Base-by-base conservation (phyloP, 2,888 invertebrate genomes). In the Trachelus stipa region DNA sequence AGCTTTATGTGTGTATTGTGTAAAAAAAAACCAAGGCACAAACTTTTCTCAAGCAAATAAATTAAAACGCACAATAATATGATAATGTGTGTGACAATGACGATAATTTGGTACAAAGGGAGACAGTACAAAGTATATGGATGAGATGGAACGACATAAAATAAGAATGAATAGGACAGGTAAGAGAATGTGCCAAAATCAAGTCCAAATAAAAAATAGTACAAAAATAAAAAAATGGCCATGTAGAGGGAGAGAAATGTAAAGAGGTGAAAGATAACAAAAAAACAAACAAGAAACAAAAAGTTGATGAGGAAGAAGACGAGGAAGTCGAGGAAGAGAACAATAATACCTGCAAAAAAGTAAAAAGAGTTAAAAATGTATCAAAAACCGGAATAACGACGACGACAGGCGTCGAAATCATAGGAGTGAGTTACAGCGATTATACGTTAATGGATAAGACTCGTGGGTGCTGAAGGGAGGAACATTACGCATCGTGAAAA, bases 171-270 rank as follows among this genome's bases (percentile, higher is more conserved):
- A 56, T 23, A 23, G 15, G 56, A 56, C 23, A 56, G 23, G 9
- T 23, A 56, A 23, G 23, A 23, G 0, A 56, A 9, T 9, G 56
- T 56, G 56, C 23, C 23, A 56, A 56, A 23, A 56, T 23, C 2
- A 15, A 23, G 56, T 56, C 9, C 23, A 56, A 23, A 56, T 56
- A 9, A 56, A 56, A 56, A 56, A 56, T 9, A 56, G 56, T 15
- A 40, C 23, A 56, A 56, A 15, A 6, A 56, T 15, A 23, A 56
- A 56, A 40, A 56, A 56, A 40, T 40, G 40, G 1, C 15, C 15
- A 34, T 4, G 12, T 15, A 40, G 92, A 92, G 91, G 88, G 88
- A 92, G 92, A 92, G 87, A 87, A 56, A 81, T 80, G 90, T 90
- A 91, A 91, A 91, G 90, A 90, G 90, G 90, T 86, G 89, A 89